Conservation (phyloP, 2,888 invertebrate genomes). For the Apodemia hepburni region DNA sequence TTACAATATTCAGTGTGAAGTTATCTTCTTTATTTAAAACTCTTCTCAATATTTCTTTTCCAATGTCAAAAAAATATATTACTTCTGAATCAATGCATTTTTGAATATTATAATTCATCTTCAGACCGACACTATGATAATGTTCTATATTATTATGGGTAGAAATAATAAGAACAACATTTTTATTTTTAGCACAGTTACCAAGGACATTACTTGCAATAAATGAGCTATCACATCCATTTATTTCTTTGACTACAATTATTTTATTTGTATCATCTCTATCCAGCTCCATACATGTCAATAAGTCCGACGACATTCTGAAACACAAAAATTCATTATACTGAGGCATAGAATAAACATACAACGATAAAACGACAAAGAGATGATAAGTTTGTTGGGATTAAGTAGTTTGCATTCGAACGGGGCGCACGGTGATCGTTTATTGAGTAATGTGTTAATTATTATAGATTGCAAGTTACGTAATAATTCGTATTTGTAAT, state of each 20-base stretch:
- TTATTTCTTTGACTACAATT: conserved; percentile 84
- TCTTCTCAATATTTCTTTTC: conserved; percentile 44
- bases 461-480: neutral
- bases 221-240: conserved; percentile 86
- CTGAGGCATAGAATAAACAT: conserved; percentile 8
- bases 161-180: conserved; percentile 81
- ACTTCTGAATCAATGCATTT: conserved; percentile 57
- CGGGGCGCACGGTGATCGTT: conserved; percentile 1
- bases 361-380: neutral
- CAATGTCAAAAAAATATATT: conserved; percentile 52
- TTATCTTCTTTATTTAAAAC: conserved; percentile 42
- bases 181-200: conserved; percentile 80
- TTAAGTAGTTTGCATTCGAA: conserved; percentile 6
- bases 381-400: conserved; percentile 1
- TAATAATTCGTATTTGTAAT: conserved; percentile 3
- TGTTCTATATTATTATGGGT: conserved; percentile 86
- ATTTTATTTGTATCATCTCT: conserved; percentile 74
- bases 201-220: conserved; percentile 83
- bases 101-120: conserved; percentile 85
- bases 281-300: conserved; percentile 83
- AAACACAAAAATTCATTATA: conserved; percentile 13
- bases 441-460: neutral
- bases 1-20: conserved; percentile 58
- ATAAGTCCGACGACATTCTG: conserved; percentile 82
- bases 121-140: conserved; percentile 87